A percentile compares a stretch with the other conserved stretches of the same genome.
Conservation (phyloP, 1,140 invertebrate genomes). For the Anoplophora glabripennis region DNA sequence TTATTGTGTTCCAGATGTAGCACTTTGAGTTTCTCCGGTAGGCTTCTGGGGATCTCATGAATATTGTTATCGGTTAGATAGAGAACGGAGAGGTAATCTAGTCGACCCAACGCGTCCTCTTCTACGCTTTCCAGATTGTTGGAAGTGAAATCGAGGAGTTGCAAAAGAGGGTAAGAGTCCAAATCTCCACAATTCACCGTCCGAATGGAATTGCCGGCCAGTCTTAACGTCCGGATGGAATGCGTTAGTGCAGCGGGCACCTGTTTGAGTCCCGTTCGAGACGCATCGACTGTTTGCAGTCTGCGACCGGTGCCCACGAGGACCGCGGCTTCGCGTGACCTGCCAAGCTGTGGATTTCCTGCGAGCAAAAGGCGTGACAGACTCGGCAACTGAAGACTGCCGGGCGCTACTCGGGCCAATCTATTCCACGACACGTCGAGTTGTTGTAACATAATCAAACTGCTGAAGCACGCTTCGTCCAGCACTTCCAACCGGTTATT, state of each 20-base stretch:
- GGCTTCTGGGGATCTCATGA: constrained; percentile 60
- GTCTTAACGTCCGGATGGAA: constrained; percentile 74
- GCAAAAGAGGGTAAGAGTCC: constrained; percentile 82
- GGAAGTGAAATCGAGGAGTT: constrained; percentile 75
- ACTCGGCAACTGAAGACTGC: constrained; percentile 71
- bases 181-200: constrained; percentile 79
- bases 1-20: constrained; percentile 62
- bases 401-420: constrained; percentile 65
- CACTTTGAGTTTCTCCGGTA: constrained; percentile 61
- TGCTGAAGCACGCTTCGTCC: constrained; percentile 59
- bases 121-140: constrained; percentile 76
- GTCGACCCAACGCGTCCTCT: constrained; percentile 79
- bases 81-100: constrained; percentile 75
- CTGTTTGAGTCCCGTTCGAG: constrained; percentile 71
- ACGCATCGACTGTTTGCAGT: constrained; percentile 78
- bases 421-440: constrained; percentile 79
- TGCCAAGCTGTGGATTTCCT: constrained; percentile 64
- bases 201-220: constrained; percentile 66
- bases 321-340: constrained; percentile 58
- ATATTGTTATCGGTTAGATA: constrained; percentile 77
- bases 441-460: constrained; percentile 66
- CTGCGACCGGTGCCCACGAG: constrained; percentile 68
- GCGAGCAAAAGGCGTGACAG: constrained; percentile 73
- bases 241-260: constrained; percentile 82
- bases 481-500: constrained; percentile 63